Evolutionary conservation across 2,113 vertebrate species (phyloP), one percentile per base, ranked within the genome.

Genomic region (Anolis carolinensis): DNA sequence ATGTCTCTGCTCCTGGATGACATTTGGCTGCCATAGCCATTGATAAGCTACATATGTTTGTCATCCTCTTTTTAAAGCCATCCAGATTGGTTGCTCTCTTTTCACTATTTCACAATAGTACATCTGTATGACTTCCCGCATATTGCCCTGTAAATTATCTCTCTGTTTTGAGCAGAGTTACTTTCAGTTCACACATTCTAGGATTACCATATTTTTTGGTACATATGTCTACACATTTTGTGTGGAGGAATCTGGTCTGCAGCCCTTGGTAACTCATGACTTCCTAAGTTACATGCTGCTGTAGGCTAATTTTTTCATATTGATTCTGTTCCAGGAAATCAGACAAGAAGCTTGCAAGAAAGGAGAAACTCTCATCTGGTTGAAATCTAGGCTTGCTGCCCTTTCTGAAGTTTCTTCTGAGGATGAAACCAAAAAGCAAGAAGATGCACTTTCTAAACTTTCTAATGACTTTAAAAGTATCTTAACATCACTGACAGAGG

Each of bases 331-430:
- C 14, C 73, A 98, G 97, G 95, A 96, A 86, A 95, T 99, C 87
- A 97, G 95, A 86, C 94, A 93, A 75, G 96, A 91, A 27, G 90
- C 96, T 44, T 94, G 93, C 72, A 94, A 95, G 87, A 94, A 96
- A 86, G 97, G 97, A 34, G 97, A 98, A 91, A 96, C 90, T 81
- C 95, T 98, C 76, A 89, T 90, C 89, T 99, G 98, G 97, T 94
- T 99, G 50, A 97, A 97, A 93, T 96, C 95, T 81, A 97, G 96
- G 68, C 96, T 99, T 52, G 87, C 93, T 87, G 91, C 93, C 89
- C 93, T 99, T 84, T 96, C 94, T 0, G 90, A 97, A 16, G 89
- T 97, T n/a, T 98, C 97, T 93, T 94, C 96, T 75, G 97, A 98
- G 81, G 90, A 93, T 32, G 97, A 98, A 90, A 96, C 96, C 20